phyloP scores from a whole-genome alignment of 2,113 vertebrate species.

The Gadus chalcogrammus region DNA sequence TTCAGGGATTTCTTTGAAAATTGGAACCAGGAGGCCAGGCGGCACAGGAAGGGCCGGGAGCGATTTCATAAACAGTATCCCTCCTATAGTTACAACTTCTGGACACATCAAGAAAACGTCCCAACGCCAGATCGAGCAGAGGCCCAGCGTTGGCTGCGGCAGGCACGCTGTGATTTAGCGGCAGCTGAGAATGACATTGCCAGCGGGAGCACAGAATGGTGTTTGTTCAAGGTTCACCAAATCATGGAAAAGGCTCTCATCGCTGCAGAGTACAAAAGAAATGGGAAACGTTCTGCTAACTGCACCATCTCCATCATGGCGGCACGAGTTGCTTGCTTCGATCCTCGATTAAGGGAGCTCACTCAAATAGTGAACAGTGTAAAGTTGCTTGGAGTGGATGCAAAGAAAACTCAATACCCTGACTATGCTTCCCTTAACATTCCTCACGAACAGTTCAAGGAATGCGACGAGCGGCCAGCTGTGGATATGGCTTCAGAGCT shows the following conservation, averaged over 20 bases:
- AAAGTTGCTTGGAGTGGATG: conserved; percentile 62
- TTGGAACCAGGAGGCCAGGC: conserved; percentile 71
- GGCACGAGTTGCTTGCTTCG: conserved; percentile 45
- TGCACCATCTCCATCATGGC: conserved; percentile 59
- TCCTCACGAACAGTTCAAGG: conserved; percentile 64
- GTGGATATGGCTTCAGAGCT: conserved; percentile 58
- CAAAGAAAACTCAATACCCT: conserved; percentile 77
- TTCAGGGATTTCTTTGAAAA: conserved; percentile 50
- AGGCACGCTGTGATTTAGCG: conserved; percentile 73
- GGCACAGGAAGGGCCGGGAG: conserved; percentile 57
- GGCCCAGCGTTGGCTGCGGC: conserved; percentile 72
- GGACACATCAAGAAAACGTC: conserved; percentile 49
- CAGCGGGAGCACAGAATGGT: conserved; percentile 70
- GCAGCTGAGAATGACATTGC: conserved; percentile 61
- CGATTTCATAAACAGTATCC: conserved; percentile 30
- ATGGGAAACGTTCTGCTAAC: conserved; percentile 33
- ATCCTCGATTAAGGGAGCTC: conserved; percentile 46
- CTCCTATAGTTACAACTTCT: conserved; percentile 64
- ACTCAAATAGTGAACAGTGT: conserved; percentile 51
- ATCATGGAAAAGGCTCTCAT: conserved; percentile 76
- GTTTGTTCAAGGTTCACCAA: conserved; percentile 77
- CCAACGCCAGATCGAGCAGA: conserved; percentile 63
- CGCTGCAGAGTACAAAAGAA: conserved; percentile 62
- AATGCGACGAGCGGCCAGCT: conserved; percentile 51
- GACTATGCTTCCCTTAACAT: conserved; percentile 65